Conservation (phyloP, 2,888 invertebrate species). For the Artemia sinica region DNA sequence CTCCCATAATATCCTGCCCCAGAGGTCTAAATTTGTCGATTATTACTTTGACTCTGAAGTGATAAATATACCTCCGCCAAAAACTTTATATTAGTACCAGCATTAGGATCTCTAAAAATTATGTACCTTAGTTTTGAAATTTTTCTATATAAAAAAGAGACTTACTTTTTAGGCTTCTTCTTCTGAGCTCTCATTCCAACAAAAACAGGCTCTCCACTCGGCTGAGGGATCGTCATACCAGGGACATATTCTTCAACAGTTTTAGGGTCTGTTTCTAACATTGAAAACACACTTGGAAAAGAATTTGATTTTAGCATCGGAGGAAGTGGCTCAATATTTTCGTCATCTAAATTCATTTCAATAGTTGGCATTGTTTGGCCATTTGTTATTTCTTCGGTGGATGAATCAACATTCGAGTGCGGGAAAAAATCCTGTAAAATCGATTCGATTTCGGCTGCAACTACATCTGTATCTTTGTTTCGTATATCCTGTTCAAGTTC, state of each 20-base stretch:
- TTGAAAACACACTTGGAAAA: background rate
- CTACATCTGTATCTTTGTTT: conserved; percentile 1
- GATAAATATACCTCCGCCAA: too few relatives aligned
- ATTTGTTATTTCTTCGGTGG: background rate
- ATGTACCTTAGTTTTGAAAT: too few relatives aligned
- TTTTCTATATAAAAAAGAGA: too few relatives aligned
- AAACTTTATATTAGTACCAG: too few relatives aligned
- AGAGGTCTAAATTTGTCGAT: too few relatives aligned
- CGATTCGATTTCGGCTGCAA: conserved; percentile 6
- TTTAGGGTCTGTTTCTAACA: background rate
- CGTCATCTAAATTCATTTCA: background rate
- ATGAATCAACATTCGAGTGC: background rate
- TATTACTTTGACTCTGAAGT: too few relatives aligned
- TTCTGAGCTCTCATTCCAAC: too few relatives aligned
- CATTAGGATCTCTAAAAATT: too few relatives aligned
- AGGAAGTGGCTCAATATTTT: conserved; percentile 7
- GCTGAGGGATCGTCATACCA: background rate
- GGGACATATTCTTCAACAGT: background rate
- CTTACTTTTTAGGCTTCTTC: too few relatives aligned
- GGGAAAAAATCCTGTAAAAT: background rate
- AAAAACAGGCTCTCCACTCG: too few relatives aligned
- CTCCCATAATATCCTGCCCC: too few relatives aligned
- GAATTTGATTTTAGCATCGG: background rate
- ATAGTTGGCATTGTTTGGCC: background rate
- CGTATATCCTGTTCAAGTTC: background rate